A percentile compares a stretch with the other conserved stretches of the same genome.
phyloP scores from a whole-genome alignment of 2,888 invertebrate species.

The Hipparchia semele region DNA sequence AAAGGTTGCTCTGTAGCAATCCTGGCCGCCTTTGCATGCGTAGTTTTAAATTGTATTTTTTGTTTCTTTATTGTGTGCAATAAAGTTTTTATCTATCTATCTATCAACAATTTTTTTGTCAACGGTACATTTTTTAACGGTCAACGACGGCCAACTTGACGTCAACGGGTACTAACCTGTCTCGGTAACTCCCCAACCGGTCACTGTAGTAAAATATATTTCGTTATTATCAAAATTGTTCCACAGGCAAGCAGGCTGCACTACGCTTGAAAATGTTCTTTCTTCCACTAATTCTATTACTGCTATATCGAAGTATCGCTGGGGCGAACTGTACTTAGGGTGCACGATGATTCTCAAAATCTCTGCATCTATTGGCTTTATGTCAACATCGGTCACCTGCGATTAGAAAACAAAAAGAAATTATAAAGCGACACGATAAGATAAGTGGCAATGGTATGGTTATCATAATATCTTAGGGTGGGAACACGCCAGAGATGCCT shows the following conservation, averaged over 20 bases:
- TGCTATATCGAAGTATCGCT: constrained; percentile 50
- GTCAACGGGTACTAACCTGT: constrained; percentile 39
- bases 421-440: background rate
- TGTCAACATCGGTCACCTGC: constrained; percentile 31
- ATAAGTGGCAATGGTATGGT: too few species aligned
- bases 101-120: too few species aligned
- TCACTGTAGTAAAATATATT: constrained; percentile 42
- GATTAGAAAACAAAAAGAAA: background rate
- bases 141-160: too few species aligned
- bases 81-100: too few species aligned
- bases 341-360: constrained; percentile 47
- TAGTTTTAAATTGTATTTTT: too few species aligned
- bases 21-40: too few species aligned
- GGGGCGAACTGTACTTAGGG: constrained; percentile 45
- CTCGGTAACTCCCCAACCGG: constrained; percentile 50
- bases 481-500: too few species aligned
- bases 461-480: too few species aligned
- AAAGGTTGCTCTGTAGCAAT: too few species aligned
- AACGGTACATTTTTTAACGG: too few species aligned
- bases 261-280: constrained; percentile 36
- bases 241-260: constrained; percentile 50
- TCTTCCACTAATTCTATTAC: constrained; percentile 43
- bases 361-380: constrained; percentile 37
- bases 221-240: constrained; percentile 32
- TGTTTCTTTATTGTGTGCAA: too few species aligned